Evolutionary conservation across 1,140 invertebrate species (phyloP).

Genomic region (Caenorhabditis brenneri): DNA sequence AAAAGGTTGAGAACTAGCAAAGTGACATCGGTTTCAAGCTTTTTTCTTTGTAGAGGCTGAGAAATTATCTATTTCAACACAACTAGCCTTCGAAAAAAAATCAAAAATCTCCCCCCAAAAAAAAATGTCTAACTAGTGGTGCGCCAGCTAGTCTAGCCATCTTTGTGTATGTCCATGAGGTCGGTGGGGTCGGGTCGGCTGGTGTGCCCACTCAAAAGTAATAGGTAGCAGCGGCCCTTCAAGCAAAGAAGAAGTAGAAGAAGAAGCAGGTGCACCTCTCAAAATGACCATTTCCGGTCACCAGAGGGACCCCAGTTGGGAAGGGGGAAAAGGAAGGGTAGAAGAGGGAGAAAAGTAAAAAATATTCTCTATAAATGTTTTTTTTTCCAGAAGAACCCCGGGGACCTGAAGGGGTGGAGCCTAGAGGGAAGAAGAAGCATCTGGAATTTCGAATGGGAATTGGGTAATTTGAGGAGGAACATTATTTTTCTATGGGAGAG

Average conservation of each 20-base stretch:
- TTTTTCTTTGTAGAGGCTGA: too few species aligned
- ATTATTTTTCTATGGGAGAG: neutral
- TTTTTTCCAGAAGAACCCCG: too few species aligned
- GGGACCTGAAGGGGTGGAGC: neutral
- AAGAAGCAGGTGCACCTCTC: neutral
- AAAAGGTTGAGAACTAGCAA: too few species aligned
- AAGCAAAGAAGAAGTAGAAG: neutral
- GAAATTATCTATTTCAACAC: too few species aligned
- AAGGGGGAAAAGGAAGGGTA: neutral
- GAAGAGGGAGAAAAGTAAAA: neutral
- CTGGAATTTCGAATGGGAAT: too few species aligned
- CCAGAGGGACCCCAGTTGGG: neutral
- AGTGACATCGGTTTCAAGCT: too few species aligned
- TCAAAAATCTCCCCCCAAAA: neutral
- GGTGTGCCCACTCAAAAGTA: neutral
- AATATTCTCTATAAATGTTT: neutral
- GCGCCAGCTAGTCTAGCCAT: neutral
- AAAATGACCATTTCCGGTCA: slow-evolving; percentile 43
- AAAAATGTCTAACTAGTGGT: neutral
- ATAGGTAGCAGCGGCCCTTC: neutral
- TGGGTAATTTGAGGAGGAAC: too few species aligned
- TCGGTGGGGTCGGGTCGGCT: neutral
- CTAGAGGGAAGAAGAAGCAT: neutral
- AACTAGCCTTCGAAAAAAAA: neutral
- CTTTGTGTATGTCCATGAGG: too few species aligned